Percentiles rank a stretch among this genome's conserved stretches.
These are phyloP conservation scores for Maniola jurtina DNA, from an alignment of 1,140 invertebrate species.

Conservation along the genomic window DNA sequence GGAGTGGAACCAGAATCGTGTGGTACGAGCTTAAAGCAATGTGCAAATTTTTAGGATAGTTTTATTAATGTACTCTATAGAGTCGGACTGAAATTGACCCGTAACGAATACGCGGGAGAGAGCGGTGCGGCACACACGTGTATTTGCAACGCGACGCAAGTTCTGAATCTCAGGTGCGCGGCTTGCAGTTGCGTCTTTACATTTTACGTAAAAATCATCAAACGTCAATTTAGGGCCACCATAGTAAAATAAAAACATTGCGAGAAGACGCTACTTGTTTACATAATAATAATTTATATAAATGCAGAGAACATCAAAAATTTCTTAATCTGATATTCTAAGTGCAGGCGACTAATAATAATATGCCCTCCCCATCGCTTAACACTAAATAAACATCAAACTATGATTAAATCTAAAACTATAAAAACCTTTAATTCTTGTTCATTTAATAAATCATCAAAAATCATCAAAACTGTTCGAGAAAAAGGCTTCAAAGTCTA, in stretches of 20 bases:
- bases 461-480: too few species aligned
- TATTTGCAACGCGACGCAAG: conserved; percentile 42
- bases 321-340: too few species aligned
- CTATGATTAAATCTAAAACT: too few species aligned
- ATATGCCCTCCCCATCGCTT: too few species aligned
- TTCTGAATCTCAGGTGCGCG: conserved; percentile 66
- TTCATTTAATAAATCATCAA: too few species aligned
- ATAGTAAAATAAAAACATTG: neutral
- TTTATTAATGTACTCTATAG: conserved; percentile 26
- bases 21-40: neutral
- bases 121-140: conserved; percentile 51
- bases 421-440: too few species aligned
- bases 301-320: too few species aligned
- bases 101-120: conserved; percentile 35
- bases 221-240: conserved; percentile 2
- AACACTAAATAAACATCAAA: too few species aligned
- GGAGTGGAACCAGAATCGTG: neutral
- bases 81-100: conserved; percentile 57
- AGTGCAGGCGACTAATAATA: too few species aligned
- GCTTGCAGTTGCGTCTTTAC: conserved; percentile 35
- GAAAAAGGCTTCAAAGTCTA: too few species aligned
- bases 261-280: neutral
- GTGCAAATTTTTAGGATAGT: conserved; percentile 15
- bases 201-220: conserved; percentile 17
- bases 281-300: neutral